Percentiles rank a stretch among this genome's conserved stretches.
Conservation (phyloP, 2,113 vertebrate genomes). For the Coturnix japonica region DNA sequence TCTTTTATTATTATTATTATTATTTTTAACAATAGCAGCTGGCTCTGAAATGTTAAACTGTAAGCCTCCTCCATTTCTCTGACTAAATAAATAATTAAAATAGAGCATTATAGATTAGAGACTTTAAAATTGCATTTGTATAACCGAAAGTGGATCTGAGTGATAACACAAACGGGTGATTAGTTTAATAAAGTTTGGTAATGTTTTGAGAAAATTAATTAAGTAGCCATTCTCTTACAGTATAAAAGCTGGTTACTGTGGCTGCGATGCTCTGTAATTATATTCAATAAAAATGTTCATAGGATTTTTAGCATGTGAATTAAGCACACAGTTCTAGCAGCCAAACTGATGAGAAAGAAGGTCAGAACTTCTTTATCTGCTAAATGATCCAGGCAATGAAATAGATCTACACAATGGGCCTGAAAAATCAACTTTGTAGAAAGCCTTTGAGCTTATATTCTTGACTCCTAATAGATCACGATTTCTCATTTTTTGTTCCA, state of each 20-base stretch:
- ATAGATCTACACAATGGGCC: neutral
- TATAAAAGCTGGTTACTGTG: neutral
- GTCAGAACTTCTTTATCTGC: neutral
- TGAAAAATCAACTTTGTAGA: conserved; percentile 17
- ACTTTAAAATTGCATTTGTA: neutral
- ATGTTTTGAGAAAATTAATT: conserved; percentile 37
- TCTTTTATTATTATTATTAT: neutral
- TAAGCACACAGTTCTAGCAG: neutral
- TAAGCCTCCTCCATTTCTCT: neutral
- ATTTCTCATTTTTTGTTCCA: neutral
- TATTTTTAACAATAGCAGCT: neutral
- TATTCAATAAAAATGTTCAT: neutral
- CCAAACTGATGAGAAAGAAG: neutral
- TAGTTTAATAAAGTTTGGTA: conserved; percentile 24
- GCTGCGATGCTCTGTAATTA: neutral
- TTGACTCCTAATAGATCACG: neutral
- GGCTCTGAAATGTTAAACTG: neutral
- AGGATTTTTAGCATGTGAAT: conserved; percentile 16
- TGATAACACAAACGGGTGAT: neutral
- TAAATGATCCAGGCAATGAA: conserved; percentile 2
- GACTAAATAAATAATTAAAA: neutral
- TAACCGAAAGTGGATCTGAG: neutral
- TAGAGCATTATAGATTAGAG: neutral
- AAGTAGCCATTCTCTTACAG: neutral
- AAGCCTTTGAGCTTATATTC: neutral